Conservation (phyloP, 1,140 invertebrate species). For the Triops longicaudatus region DNA sequence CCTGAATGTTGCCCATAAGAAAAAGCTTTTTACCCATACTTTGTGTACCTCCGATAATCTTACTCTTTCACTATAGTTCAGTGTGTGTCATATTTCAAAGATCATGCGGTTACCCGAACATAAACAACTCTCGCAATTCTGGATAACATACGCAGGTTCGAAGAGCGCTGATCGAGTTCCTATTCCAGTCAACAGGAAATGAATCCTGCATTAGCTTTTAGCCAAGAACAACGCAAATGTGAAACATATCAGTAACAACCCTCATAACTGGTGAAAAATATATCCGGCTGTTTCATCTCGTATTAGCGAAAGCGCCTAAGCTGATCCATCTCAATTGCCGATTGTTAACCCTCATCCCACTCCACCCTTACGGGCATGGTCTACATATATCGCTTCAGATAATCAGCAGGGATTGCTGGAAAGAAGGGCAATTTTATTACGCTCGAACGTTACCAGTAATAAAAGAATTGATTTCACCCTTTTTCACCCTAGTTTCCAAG, state of each 20-base stretch:
- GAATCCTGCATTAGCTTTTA: no score
- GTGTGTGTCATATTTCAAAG: no score
- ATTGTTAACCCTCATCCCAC: not conserved
- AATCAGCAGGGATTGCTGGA: not conserved
- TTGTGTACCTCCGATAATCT: no score
- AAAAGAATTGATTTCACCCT: not conserved
- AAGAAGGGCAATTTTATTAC: not conserved
- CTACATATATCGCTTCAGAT: not conserved
- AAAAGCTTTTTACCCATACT: no score
- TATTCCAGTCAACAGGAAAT: no score
- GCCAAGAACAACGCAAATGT: not conserved
- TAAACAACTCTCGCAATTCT: no score
- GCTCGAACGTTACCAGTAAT: not conserved
- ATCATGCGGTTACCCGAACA: no score
- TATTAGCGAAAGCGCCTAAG: not conserved
- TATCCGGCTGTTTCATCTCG: not conserved
- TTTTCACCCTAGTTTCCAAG: not conserved
- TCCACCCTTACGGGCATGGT: not conserved
- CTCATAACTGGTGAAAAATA: not conserved
- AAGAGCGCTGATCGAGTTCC: no score
- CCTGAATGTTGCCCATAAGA: no score
- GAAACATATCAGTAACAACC: not conserved
- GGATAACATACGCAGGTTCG: no score
- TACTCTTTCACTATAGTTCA: no score
- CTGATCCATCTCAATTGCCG: not conserved